Conservation (phyloP, 2,888 invertebrate species). For the Noctua fimbriata region DNA sequence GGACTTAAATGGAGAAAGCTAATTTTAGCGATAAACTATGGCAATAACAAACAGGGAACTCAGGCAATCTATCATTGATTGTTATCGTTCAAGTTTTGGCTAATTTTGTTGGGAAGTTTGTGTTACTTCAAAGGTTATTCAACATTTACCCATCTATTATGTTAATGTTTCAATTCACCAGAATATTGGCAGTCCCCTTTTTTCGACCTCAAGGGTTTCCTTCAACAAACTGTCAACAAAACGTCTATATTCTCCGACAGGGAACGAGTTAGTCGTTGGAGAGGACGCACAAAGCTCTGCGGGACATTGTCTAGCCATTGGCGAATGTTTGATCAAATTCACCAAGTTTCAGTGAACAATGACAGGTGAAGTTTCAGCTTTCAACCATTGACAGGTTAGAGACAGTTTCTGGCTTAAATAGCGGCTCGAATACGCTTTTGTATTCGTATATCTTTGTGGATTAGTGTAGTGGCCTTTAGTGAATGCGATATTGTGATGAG, state of each 20-base stretch:
- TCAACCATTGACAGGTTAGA: constrained; percentile 45
- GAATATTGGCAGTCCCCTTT: constrained; percentile 15
- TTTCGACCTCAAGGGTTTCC: constrained; percentile 21
- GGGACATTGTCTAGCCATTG: constrained; percentile 37
- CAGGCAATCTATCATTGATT: constrained; percentile 48
- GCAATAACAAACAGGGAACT: constrained; percentile 45
- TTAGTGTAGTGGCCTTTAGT: constrained; percentile 47
- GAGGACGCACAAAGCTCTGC: constrained; percentile 48
- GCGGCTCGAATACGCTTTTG: constrained; percentile 26
- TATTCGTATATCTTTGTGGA: constrained; percentile 51
- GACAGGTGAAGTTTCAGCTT: constrained; percentile 55
- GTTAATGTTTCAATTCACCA: constrained; percentile 11
- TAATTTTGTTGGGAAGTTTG: constrained; percentile 30
- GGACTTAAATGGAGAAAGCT: constrained; percentile 51
- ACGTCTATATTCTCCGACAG: constrained; percentile 45
- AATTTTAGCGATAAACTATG: constrained; percentile 45
- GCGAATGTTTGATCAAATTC: constrained; percentile 59
- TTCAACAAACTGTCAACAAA: constrained; percentile 46
- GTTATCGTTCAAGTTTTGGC: constrained; percentile 40
- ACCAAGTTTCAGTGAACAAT: constrained; percentile 51
- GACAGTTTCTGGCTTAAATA: constrained; percentile 34
- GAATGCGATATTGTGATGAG: constrained; percentile 43
- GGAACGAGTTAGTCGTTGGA: constrained; percentile 25
- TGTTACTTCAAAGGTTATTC: background rate
- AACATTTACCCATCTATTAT: constrained; percentile 5